A percentile compares a stretch with the other conserved stretches of the same genome.
Evolutionary conservation across 2,797 vertebrate species (phyloP).

Genomic region (Sphenodon punctatus): DNA sequence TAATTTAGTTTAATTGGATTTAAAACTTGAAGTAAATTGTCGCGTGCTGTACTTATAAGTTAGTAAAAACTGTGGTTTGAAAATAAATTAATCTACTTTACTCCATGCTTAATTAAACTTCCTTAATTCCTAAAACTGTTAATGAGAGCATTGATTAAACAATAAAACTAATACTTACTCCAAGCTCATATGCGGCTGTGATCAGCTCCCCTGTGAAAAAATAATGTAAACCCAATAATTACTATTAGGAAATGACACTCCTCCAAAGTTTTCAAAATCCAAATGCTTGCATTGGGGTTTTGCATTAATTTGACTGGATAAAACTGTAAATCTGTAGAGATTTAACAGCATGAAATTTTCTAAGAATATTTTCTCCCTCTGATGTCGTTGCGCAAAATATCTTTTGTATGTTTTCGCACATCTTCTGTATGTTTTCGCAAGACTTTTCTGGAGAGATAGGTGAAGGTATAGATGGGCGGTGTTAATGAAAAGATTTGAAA

Average conservation of each 20-base stretch:
- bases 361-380: constrained; percentile 83
- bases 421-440: too few relatives aligned
- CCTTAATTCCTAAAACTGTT: constrained; percentile 99
- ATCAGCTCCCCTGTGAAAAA: constrained; percentile 99
- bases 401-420: constrained; percentile 66
- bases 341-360: constrained; percentile 98
- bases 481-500: background rate
- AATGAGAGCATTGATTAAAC: constrained; percentile 99
- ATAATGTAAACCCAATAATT: constrained; percentile 99
- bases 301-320: constrained; percentile 99
- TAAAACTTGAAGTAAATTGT: constrained; percentile 99
- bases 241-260: constrained; percentile 99
- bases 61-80: constrained; percentile 97
- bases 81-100: constrained; percentile 99
- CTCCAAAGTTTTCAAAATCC: constrained; percentile 99
- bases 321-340: constrained; percentile 96
- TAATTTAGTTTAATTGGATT: constrained; percentile 99
- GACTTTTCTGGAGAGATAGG: constrained; percentile 68
- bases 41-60: constrained; percentile 99
- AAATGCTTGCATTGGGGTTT: constrained; percentile 99
- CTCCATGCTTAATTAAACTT: constrained; percentile 99
- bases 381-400: constrained; percentile 75
- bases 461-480: constrained; percentile 50
- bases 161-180: constrained; percentile 99
- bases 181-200: constrained; percentile 99